Percentiles rank a stretch among this genome's conserved stretches.
Conservation (phyloP, 2,888 invertebrate genomes). For the Lutraria lutraria region DNA sequence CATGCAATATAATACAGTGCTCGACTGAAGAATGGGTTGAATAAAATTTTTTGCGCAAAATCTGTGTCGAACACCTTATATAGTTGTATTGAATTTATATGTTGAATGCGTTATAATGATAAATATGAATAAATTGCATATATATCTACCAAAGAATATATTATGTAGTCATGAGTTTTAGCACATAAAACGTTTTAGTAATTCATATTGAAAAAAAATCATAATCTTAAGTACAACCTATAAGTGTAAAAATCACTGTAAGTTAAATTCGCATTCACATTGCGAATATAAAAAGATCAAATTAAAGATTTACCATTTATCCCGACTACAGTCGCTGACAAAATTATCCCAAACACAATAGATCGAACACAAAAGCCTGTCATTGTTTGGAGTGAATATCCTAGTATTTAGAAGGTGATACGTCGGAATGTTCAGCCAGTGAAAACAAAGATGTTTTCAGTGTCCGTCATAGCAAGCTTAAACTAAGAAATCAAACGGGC, state of each 20-base stretch:
- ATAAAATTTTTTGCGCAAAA: no score
- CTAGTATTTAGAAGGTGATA: background rate
- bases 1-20: no score
- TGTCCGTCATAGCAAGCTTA: background rate
- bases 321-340: background rate
- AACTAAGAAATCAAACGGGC: background rate
- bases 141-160: no score
- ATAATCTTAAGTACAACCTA: background rate
- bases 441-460: constrained; percentile 6
- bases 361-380: background rate
- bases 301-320: background rate
- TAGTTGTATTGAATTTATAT: no score
- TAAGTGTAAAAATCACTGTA: background rate
- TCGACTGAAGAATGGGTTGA: no score
- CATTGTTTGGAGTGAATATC: background rate
- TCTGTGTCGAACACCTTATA: no score
- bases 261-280: background rate
- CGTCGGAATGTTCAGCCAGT: background rate
- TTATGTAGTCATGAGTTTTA: background rate
- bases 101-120: no score
- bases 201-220: background rate
- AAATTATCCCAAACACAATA: constrained; percentile 2
- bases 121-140: no score
- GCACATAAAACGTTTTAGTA: background rate
- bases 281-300: background rate